Evolutionary conservation across 2,113 vertebrate genomes (phyloP).

Genomic region (Sisor rabdophorus): DNA sequence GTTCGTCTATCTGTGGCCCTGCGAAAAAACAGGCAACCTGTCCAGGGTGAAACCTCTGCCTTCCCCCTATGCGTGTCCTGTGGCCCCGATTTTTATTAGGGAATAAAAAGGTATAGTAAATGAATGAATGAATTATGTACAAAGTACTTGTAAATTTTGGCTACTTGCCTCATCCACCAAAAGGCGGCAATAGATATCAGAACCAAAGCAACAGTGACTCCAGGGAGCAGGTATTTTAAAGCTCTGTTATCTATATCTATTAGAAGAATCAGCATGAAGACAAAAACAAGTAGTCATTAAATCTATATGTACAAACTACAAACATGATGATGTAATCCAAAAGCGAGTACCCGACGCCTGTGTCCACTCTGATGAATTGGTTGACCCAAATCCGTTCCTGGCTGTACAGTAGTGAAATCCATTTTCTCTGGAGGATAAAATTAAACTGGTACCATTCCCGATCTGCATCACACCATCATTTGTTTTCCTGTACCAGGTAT

Average conservation of each 20-base stretch:
- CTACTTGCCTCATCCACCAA: conserved; percentile 15
- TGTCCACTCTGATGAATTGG: not conserved
- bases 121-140: too few relatives aligned
- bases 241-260: not conserved
- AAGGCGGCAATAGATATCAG: not conserved
- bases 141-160: not conserved
- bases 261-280: not conserved
- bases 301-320: not conserved
- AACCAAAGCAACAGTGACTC: conserved; percentile 2
- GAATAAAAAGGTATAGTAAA: too few relatives aligned
- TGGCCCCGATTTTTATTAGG: too few relatives aligned
- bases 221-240: not conserved
- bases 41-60: too few relatives aligned
- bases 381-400: conserved; percentile 10
- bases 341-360: not conserved
- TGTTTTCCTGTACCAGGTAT: conserved; percentile 36
- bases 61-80: too few relatives aligned
- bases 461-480: not conserved
- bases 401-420: conserved; percentile 30
- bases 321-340: not conserved
- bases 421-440: not conserved
- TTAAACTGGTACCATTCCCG: conserved; percentile 16
- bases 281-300: not conserved
- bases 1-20: too few relatives aligned
- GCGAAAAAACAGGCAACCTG: too few relatives aligned